Percentiles rank a stretch among this genome's conserved stretches.
These are phyloP conservation scores for Drosophila limbata DNA, from an alignment of 2,888 invertebrate species.

Conservation along the genomic window DNA sequence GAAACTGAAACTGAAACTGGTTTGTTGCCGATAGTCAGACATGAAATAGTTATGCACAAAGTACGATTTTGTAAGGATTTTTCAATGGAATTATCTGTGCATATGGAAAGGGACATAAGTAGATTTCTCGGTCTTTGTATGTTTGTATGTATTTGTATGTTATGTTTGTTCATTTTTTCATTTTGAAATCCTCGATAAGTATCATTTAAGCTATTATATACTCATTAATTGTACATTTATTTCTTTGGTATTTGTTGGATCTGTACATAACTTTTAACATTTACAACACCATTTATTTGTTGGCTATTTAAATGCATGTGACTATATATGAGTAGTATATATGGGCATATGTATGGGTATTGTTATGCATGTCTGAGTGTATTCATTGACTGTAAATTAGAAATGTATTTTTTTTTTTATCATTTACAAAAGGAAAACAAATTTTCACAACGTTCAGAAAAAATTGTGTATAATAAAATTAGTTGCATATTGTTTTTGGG, in stretches of 20 bases:
- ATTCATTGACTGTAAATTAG: slow-evolving; percentile 26
- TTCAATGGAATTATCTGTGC: slow-evolving; percentile 5
- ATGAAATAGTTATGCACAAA: neutral
- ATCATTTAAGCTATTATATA: slow-evolving; percentile 37
- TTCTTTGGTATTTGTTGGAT: slow-evolving; percentile 47
- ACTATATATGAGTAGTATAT: slow-evolving; percentile 35
- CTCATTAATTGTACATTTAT: slow-evolving; percentile 47
- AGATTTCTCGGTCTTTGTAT: slow-evolving; percentile 39
- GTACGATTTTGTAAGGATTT: neutral
- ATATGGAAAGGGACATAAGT: slow-evolving; percentile 27
- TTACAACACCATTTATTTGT: slow-evolving; percentile 66
- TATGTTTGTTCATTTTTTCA: slow-evolving; percentile 22
- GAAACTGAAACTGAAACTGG: slow-evolving; percentile 17
- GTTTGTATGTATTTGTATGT: neutral
- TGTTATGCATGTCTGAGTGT: slow-evolving; percentile 16
- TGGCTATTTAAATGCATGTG: slow-evolving; percentile 61
- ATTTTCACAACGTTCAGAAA: slow-evolving; percentile 65
- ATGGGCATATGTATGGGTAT: slow-evolving; percentile 17
- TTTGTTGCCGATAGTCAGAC: slow-evolving; percentile 27
- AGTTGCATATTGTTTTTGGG: slow-evolving; percentile 30
- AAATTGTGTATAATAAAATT: slow-evolving; percentile 39
- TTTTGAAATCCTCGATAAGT: slow-evolving; percentile 30
- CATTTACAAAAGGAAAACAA: slow-evolving; percentile 42
- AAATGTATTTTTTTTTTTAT: slow-evolving; percentile 11
- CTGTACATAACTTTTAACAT: slow-evolving; percentile 70